These are phyloP conservation scores for Pteromalus puparum DNA, from an alignment of 1,140 invertebrate genomes.

Conservation along the genomic window DNA sequence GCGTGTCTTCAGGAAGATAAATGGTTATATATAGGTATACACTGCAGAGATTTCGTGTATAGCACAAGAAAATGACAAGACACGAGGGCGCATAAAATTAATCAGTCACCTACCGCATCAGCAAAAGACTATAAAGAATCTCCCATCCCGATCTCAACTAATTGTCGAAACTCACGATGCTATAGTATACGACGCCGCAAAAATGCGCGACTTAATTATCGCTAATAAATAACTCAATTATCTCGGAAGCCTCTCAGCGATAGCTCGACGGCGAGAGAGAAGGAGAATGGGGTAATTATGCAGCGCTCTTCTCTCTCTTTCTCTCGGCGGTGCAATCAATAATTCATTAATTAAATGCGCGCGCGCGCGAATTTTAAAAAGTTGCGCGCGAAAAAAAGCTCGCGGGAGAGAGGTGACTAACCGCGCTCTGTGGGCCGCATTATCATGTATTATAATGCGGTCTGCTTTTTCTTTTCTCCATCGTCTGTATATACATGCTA, in stretches of 20 bases:
- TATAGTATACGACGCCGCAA: no score
- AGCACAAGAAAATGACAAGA: no score
- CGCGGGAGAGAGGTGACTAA: constrained; percentile 7
- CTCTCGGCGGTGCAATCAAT: constrained; percentile 8
- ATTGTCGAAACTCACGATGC: not conserved
- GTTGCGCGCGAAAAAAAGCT: no score
- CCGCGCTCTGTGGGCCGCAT: not conserved
- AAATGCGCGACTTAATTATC: not conserved
- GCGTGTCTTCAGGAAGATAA: no score
- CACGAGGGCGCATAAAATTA: no score
- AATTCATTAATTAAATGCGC: constrained; percentile 36
- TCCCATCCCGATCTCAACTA: not conserved
- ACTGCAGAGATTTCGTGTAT: no score
- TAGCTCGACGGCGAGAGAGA: not conserved
- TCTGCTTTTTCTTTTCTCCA: not conserved
- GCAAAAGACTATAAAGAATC: no score
- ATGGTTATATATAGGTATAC: no score
- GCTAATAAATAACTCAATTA: not conserved
- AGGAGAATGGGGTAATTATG: not conserved
- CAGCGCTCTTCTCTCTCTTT: not conserved
- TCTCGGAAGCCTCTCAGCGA: not conserved
- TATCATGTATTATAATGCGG: not conserved
- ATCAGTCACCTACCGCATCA: no score
- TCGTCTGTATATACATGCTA: not conserved
- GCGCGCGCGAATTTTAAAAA: constrained; percentile 9